phyloP scores from a whole-genome alignment of 2,888 invertebrate genomes.

The Entomobrya multifasciata region DNA sequence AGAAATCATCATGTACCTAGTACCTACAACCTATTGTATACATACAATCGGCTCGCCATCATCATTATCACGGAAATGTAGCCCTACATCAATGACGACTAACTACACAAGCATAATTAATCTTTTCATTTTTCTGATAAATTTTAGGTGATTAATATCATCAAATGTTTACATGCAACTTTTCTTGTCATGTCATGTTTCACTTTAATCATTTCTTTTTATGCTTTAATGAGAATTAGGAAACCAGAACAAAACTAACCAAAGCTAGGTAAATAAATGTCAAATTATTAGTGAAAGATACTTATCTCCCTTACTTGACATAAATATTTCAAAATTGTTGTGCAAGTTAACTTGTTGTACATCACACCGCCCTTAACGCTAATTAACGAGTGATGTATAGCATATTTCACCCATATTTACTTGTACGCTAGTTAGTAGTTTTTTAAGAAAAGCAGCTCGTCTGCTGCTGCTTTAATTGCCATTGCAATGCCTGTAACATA shows the following conservation, averaged over 20 bases:
- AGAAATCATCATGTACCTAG: too few species aligned
- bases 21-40: too few species aligned
- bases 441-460: not conserved
- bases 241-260: not conserved
- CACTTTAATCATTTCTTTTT: not conserved
- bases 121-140: not conserved
- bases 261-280: not conserved
- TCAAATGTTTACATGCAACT: not conserved
- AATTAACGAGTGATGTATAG: not conserved
- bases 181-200: not conserved
- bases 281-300: not conserved
- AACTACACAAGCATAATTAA: conserved; percentile 6
- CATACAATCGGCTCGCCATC: too few species aligned
- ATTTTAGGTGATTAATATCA: not conserved
- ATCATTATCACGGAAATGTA: conserved; percentile 45
- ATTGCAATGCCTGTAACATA: conserved; percentile 19
- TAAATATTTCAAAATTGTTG: not conserved
- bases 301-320: not conserved
- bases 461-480: not conserved
- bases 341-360: not conserved
- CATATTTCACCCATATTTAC: not conserved
- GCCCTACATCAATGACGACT: conserved; percentile 50
- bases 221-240: not conserved
- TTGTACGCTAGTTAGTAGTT: not conserved
- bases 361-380: not conserved